A percentile compares a stretch with the other conserved stretches of the same genome.
Conservation (phyloP, 1,140 invertebrate species). For the Plectrocnemia conspersa region DNA sequence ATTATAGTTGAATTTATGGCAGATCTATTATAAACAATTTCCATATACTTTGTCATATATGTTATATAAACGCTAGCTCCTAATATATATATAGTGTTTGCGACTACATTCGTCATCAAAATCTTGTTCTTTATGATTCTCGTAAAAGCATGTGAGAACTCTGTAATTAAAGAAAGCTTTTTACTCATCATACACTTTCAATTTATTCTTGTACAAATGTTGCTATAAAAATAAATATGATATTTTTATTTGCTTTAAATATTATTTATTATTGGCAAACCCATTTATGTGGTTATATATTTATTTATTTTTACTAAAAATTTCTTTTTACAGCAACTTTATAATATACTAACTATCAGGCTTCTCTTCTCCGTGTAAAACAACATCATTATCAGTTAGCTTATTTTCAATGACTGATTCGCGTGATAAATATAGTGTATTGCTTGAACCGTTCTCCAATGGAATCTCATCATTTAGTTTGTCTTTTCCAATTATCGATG, state of each 20-base stretch:
- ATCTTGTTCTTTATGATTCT: conserved; percentile 58
- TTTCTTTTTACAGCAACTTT: no score
- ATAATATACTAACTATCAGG: no score
- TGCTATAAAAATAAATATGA: neutral
- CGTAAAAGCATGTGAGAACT: conserved; percentile 55
- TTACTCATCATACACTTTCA: no score
- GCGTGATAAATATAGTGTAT: no score
- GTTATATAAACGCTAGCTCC: conserved; percentile 65
- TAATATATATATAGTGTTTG: conserved; percentile 59
- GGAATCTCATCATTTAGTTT: conserved; percentile 29
- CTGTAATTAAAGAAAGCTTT: conserved; percentile 37
- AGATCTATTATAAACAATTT: conserved; percentile 62
- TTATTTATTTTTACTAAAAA: no score
- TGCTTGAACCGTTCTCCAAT: conserved; percentile 17
- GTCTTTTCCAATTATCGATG: conserved; percentile 22
- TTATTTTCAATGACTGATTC: conserved; percentile 21
- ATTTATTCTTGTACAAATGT: neutral
- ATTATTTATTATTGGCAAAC: neutral
- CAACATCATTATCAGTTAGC: no score
- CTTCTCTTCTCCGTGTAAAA: no score
- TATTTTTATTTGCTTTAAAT: neutral
- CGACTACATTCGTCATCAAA: conserved; percentile 55
- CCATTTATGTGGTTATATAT: no score
- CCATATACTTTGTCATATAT: conserved; percentile 67
- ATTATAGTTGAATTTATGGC: conserved; percentile 59